Evolutionary conservation across 2,113 vertebrate genomes (phyloP).

Genomic region (Upupa epops): DNA sequence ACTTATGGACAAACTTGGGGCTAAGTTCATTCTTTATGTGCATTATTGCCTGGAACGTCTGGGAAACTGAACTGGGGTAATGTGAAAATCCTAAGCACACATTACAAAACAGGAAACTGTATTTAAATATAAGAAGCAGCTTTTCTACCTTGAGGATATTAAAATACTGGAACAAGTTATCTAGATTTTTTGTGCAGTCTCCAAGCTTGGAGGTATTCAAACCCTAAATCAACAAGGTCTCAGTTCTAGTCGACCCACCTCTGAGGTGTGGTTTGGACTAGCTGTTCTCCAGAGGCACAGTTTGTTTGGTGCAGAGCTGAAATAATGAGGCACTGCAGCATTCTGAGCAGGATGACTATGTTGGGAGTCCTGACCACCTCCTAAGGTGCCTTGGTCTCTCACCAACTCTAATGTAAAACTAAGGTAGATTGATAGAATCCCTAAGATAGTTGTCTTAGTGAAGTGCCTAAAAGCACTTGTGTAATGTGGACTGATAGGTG

Average conservation of each 20-base stretch:
- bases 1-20: neutral
- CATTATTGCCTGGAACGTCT: neutral
- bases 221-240: neutral
- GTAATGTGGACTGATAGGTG: neutral
- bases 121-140: neutral
- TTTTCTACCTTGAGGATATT: neutral
- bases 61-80: neutral
- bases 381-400: neutral
- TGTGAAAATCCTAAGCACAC: neutral
- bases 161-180: neutral
- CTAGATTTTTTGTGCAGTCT: neutral
- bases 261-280: neutral
- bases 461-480: neutral
- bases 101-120: neutral
- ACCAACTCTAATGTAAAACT: neutral
- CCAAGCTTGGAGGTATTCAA: neutral
- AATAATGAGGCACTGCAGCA: accelerated
- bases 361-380: neutral
- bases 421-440: neutral
- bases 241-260: neutral
- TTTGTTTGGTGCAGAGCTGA: neutral
- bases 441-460: neutral
- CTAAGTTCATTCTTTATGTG: neutral
- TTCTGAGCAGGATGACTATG: accelerated
- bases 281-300: neutral